Percentiles rank a stretch among this genome's conserved stretches.
Evolutionary conservation across 2,113 vertebrate genomes (phyloP).

Genomic region (Anhinga anhinga): DNA sequence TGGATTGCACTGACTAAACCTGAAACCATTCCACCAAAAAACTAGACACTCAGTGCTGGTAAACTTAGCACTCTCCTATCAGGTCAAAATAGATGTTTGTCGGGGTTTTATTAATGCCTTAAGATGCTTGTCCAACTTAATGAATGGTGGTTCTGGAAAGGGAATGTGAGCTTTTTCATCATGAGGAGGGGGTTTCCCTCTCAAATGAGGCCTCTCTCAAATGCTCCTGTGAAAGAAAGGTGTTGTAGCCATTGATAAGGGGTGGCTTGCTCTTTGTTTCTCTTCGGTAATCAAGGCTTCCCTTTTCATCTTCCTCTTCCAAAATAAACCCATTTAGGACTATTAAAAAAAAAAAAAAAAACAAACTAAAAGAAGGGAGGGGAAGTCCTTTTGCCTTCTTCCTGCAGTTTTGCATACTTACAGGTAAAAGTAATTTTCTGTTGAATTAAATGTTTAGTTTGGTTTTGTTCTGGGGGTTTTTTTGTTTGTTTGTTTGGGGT

Average conservation of each 20-base stretch:
- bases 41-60: background rate
- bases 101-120: background rate
- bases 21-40: background rate
- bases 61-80: background rate
- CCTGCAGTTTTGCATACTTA: background rate
- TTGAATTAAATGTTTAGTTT: background rate
- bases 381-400: background rate
- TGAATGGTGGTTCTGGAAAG: background rate
- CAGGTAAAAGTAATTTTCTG: background rate
- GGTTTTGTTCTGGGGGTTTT: background rate
- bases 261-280: background rate
- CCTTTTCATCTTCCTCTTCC: background rate
- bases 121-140: background rate
- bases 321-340: background rate
- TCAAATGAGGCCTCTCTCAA: background rate
- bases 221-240: background rate
- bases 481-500: background rate
- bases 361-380: rapidly evolving
- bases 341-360: background rate
- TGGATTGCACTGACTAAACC: background rate
- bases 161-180: background rate
- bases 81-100: background rate
- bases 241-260: background rate
- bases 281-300: background rate
- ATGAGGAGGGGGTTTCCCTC: background rate